These are phyloP conservation scores for Daubentonia madagascariensis DNA, from an alignment of 2,113 vertebrate species.

Conservation along the genomic window DNA sequence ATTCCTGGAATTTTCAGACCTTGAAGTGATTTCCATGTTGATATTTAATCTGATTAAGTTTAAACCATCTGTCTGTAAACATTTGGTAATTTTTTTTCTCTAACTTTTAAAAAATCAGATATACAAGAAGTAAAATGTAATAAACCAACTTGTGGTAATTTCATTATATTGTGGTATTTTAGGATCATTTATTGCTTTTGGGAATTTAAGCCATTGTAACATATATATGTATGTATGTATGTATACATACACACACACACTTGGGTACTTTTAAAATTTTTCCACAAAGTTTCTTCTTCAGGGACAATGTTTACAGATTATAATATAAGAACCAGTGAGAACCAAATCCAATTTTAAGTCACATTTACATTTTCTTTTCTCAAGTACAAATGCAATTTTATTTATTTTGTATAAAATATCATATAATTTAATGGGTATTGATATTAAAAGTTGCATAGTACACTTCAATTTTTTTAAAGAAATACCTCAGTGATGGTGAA, in stretches of 20 bases:
- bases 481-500: not conserved
- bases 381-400: slow-evolving; percentile 18
- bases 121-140: slow-evolving; percentile 67
- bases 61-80: slow-evolving; percentile 76
- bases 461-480: not conserved
- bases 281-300: slow-evolving; percentile 27
- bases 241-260: not conserved
- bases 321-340: not conserved
- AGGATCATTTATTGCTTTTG: slow-evolving; percentile 57
- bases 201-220: slow-evolving; percentile 49
- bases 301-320: not conserved
- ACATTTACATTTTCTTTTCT: slow-evolving; percentile 36
- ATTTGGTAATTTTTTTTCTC: slow-evolving; percentile 60
- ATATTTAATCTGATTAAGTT: slow-evolving; percentile 75
- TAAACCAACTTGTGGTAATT: slow-evolving; percentile 65
- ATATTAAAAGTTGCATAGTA: not conserved
- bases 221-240: not conserved
- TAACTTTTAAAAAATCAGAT: slow-evolving; percentile 69
- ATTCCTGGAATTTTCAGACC: slow-evolving; percentile 78
- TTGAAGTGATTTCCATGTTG: slow-evolving; percentile 74
- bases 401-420: slow-evolving; percentile 31
- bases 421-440: not conserved
- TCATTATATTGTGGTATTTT: slow-evolving; percentile 67
- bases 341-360: slow-evolving; percentile 7
- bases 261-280: not conserved